Conservation (phyloP, 2,888 invertebrate genomes). For the Sinelater perroti region DNA sequence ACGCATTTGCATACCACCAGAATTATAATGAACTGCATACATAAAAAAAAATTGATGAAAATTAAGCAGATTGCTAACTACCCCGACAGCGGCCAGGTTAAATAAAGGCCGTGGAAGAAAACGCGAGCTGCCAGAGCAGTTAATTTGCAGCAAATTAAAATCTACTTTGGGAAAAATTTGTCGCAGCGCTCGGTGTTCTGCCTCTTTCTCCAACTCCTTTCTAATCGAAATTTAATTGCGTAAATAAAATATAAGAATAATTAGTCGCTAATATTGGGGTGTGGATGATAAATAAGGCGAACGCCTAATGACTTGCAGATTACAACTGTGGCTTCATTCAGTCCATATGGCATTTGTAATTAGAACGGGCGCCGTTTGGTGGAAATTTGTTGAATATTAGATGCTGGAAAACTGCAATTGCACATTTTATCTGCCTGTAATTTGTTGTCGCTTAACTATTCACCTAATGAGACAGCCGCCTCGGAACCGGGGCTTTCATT, state of each 20-base stretch:
- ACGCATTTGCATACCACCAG: too few species aligned
- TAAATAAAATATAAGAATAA: constrained; percentile 41
- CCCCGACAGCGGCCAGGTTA: too few species aligned
- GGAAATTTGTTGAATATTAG: constrained; percentile 7
- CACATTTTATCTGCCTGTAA: constrained; percentile 10
- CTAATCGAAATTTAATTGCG: constrained; percentile 45
- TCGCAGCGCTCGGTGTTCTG: constrained; percentile 30
- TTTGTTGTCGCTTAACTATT: constrained; percentile 10
- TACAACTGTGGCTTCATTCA: constrained; percentile 22
- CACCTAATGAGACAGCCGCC: constrained; percentile 2
- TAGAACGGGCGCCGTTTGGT: constrained; percentile 6
- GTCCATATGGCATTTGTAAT: constrained; percentile 11
- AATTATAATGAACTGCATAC: too few species aligned
- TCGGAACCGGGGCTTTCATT: constrained; percentile 10
- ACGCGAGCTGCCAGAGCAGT: constrained; percentile 8
- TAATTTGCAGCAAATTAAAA: constrained; percentile 38
- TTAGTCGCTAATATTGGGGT: constrained; percentile 32
- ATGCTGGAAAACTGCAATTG: neutral
- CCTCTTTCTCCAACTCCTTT: constrained; percentile 30
- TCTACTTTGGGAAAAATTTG: constrained; percentile 41
- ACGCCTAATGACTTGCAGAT: constrained; percentile 27
- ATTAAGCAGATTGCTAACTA: too few species aligned
- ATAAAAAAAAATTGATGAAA: too few species aligned
- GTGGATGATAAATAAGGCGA: constrained; percentile 26
- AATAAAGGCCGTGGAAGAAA: too few species aligned